Evolutionary conservation across 2,797 vertebrate species (phyloP).

Genomic region (Pangasius larnaudii): DNA sequence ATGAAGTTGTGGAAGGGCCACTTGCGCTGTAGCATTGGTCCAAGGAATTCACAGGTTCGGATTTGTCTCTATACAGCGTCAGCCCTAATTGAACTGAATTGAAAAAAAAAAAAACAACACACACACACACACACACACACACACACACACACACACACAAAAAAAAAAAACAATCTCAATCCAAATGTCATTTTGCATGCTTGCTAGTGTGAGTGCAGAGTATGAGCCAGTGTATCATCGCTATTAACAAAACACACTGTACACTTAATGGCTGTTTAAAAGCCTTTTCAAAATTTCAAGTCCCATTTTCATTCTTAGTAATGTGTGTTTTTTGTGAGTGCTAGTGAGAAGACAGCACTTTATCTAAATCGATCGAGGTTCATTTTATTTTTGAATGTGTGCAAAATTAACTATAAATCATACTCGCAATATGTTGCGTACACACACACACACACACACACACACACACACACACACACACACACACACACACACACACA

Average conservation of each 20-base stretch:
- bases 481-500: not conserved
- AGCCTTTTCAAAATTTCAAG: not conserved
- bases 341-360: not conserved
- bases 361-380: not conserved
- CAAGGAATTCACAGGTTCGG: not conserved
- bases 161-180: not conserved
- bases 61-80: not conserved
- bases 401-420: not conserved
- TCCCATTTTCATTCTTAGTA: not conserved
- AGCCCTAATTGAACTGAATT: not conserved
- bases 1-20: not conserved
- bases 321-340: not conserved
- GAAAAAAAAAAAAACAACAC: not conserved
- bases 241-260: not conserved
- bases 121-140: too few relatives aligned
- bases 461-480: not conserved
- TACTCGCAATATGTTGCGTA: not conserved
- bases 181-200: not conserved
- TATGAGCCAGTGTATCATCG: not conserved
- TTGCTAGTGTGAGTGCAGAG: too few relatives aligned
- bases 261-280: constrained; percentile 18
- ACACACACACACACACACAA: too few relatives aligned
- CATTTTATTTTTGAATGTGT: not conserved
- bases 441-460: not conserved
- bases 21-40: not conserved